These are phyloP conservation scores for Calidris pugnax DNA, from an alignment of 2,113 vertebrate species.

Conservation along the genomic window DNA sequence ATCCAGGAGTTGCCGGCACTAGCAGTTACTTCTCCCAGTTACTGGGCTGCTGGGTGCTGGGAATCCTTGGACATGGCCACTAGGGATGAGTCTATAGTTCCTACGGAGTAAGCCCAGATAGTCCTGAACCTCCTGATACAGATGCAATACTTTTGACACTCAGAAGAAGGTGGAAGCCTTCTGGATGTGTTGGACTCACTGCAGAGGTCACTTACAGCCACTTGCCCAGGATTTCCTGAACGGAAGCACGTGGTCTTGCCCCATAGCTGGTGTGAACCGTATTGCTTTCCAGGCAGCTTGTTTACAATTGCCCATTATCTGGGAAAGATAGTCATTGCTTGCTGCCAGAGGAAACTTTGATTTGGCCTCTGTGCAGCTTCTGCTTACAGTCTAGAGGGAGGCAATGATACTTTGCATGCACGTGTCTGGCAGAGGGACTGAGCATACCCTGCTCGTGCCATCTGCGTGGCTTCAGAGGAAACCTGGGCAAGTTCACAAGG, in stretches of 20 bases:
- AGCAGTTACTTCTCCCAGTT: background rate
- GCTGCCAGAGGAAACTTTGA: background rate
- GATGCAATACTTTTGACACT: background rate
- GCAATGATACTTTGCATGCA: rapidly evolving
- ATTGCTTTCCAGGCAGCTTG: background rate
- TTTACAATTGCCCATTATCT: background rate
- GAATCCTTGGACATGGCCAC: background rate
- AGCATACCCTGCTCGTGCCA: rapidly evolving
- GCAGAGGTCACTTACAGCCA: background rate
- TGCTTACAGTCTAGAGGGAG: background rate
- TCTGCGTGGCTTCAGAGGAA: background rate
- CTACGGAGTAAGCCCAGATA: background rate
- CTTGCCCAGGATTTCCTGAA: background rate
- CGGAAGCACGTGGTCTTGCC: rapidly evolving
- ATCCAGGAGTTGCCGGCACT: background rate
- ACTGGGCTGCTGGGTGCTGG: background rate
- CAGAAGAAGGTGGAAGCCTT: background rate
- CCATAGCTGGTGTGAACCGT: rapidly evolving
- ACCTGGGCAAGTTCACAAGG: background rate
- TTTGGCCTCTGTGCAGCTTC: background rate
- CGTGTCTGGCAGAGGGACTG: rapidly evolving
- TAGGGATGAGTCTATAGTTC: background rate
- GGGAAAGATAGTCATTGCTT: background rate
- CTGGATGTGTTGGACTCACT: background rate
- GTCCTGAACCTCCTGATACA: background rate